Evolutionary conservation across 2,888 invertebrate species (phyloP).

Genomic region (Caenorhabditis sp.): DNA sequence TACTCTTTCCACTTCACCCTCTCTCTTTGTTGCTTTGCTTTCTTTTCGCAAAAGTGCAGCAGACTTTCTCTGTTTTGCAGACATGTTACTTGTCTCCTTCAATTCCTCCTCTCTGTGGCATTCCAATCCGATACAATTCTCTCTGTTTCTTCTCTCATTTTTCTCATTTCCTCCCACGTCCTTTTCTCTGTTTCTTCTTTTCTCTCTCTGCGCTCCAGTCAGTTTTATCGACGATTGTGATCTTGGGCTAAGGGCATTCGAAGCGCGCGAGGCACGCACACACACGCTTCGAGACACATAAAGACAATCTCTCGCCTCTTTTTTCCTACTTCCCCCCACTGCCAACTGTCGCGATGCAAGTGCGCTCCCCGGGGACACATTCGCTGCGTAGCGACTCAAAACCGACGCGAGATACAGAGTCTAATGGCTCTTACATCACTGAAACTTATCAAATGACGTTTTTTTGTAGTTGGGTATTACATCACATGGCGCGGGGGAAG

Average conservation of each 20-base stretch:
- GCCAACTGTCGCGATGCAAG: constrained; percentile 30
- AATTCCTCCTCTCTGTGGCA: constrained; percentile 20
- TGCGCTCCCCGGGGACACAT: constrained; percentile 27
- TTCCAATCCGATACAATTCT: constrained; percentile 32
- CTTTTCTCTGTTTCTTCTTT: constrained; percentile 9
- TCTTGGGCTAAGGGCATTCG: constrained; percentile 57
- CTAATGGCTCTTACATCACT: constrained; percentile 34
- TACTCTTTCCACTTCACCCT: neutral
- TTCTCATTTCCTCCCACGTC: constrained; percentile 41
- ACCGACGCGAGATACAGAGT: constrained; percentile 32
- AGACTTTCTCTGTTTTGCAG: constrained; percentile 10
- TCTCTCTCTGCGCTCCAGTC: neutral
- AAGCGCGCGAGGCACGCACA: constrained; percentile 12
- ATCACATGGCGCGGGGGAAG: constrained; percentile 22
- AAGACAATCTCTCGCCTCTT: constrained; percentile 5
- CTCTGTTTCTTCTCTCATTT: constrained; percentile 22
- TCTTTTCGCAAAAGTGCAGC: constrained; percentile 8
- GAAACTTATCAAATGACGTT: constrained; percentile 48
- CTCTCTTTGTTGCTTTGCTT: neutral
- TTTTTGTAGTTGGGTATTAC: constrained; percentile 19
- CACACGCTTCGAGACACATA: constrained; percentile 22
- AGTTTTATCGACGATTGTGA: constrained; percentile 52
- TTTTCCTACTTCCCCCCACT: constrained; percentile 7
- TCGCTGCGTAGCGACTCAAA: constrained; percentile 47
- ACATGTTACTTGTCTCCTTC: neutral